Percentiles rank a stretch among this genome's conserved stretches.
phyloP scores from a whole-genome alignment of 2,797 vertebrate genomes.

The Etheostoma nigrum region DNA sequence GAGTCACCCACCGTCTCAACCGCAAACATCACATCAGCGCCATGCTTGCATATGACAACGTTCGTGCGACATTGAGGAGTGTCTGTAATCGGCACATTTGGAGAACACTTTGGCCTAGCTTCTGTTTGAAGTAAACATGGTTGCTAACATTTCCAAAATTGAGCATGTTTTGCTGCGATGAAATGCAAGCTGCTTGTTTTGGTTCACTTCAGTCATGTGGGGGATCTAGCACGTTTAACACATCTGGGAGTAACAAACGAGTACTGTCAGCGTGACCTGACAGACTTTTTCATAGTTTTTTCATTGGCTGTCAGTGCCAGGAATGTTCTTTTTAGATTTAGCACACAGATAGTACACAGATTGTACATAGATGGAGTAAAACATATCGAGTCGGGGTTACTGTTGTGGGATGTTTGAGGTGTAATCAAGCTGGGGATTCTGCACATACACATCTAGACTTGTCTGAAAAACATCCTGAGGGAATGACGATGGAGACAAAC shows the following conservation, averaged over 20 bases:
- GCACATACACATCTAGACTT: conserved; percentile 54
- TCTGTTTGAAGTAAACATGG: conserved; percentile 62
- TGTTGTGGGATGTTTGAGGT: conserved; percentile 53
- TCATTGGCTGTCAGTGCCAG: conserved; percentile 8
- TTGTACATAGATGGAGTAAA: conserved; percentile 28
- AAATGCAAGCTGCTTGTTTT: conserved; percentile 55
- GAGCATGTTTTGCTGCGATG: conserved; percentile 61
- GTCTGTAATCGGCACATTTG: conserved; percentile 19
- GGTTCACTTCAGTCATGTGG: conserved; percentile 32
- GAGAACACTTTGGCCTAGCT: conserved; percentile 46
- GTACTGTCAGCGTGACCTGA: conserved; percentile 4
- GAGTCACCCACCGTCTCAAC: no score
- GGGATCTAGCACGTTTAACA: conserved; percentile 24
- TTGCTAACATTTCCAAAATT: conserved; percentile 70
- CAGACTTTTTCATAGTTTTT: conserved; percentile 9
- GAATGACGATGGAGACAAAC: conserved; percentile 18
- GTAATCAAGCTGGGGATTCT: conserved; percentile 52
- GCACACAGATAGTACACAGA: no score
- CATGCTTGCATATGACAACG: no score
- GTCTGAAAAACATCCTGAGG: conserved; percentile 68
- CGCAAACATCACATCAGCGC: no score
- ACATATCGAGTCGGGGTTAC: conserved; percentile 54
- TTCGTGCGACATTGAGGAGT: no score
- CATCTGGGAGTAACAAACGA: conserved; percentile 37
- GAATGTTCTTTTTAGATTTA: conserved; percentile 43